phyloP scores from a whole-genome alignment of 1,140 invertebrate species.

The Subanguina moxae region DNA sequence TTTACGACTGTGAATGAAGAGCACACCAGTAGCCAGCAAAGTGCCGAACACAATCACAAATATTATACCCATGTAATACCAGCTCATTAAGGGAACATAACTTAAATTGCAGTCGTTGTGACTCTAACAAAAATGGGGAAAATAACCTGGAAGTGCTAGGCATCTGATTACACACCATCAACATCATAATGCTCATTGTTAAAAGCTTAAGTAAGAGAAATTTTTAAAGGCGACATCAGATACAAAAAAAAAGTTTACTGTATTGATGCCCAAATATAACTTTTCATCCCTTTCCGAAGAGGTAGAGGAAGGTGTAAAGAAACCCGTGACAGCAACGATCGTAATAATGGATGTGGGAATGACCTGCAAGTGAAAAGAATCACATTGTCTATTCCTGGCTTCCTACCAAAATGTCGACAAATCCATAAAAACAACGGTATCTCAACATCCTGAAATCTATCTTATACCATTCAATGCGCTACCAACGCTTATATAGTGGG shows the following conservation, averaged over 20 bases:
- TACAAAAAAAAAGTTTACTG: constrained; percentile 11
- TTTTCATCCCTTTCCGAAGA: constrained; percentile 55
- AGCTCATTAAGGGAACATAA: constrained; percentile 57
- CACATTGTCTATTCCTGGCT: too few relatives aligned
- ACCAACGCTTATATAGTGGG: too few relatives aligned
- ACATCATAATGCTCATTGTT: constrained; percentile 56
- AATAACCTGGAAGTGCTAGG: constrained; percentile 47
- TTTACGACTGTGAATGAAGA: constrained; percentile 40
- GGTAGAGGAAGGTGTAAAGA: constrained; percentile 58
- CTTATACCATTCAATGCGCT: too few relatives aligned
- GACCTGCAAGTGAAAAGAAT: constrained; percentile 43
- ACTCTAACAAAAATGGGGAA: not conserved
- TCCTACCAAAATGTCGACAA: too few relatives aligned
- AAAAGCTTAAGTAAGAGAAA: constrained; percentile 29
- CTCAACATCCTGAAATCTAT: too few relatives aligned
- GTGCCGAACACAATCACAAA: constrained; percentile 57
- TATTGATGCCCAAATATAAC: constrained; percentile 57
- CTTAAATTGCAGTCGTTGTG: not conserved
- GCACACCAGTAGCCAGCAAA: constrained; percentile 48
- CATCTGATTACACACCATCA: constrained; percentile 58
- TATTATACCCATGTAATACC: constrained; percentile 57
- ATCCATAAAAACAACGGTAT: too few relatives aligned
- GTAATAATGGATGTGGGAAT: constrained; percentile 55
- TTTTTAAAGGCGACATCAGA: constrained; percentile 6
- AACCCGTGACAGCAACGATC: constrained; percentile 53